Base-by-base conservation (phyloP, 1,140 invertebrate species). In the Drosophila miranda region DNA sequence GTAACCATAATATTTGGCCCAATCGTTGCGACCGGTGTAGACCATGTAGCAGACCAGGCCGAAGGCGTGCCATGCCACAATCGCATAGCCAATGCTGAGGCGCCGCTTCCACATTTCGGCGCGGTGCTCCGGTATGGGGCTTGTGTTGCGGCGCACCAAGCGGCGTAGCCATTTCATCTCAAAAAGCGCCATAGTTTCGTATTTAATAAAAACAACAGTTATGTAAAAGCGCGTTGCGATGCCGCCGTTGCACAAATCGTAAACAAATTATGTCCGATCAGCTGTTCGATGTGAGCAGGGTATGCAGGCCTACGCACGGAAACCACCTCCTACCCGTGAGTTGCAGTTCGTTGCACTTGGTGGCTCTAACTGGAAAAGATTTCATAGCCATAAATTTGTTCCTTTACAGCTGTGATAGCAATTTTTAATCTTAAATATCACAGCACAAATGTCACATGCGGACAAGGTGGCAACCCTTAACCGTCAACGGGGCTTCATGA, bases 31-130 rank as follows among this genome's bases (percentile, higher is more conserved):
- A 0, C 94, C 94, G 41, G 91, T 91, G 52, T 90, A 93, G 8
- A 92, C 81, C 78, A 90, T 92, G 68, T 94, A 94, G 28, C 92
- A 56, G 6, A 95, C 92, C 21, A 94, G 76, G 9, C 93, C 94
- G 75, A 95, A 93, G 0, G 93, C 93, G 91, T 95, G 93, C 93
- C 94, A 94, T 11, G 93, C 92, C 11, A 94, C 28, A 46, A 95
- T 70, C 9, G 92, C 92, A 84, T 95, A 95, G 0, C 88, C 86
- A 48, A 94, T 69, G 61, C 94, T 93, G 1, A 95, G 78, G 21
- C 93, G 91, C 1, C 92, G 81, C 88, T 94, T 94, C 93, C 93
- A 94, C 28, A 91, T 38, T 4, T 90, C 66, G 2, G 94, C 94
- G n/a, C 90, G 86, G 19, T 93, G 84, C 73, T 89, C 92, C 5